Conservation (phyloP, 2,888 invertebrate species). For the Andricus quercusramuli region DNA sequence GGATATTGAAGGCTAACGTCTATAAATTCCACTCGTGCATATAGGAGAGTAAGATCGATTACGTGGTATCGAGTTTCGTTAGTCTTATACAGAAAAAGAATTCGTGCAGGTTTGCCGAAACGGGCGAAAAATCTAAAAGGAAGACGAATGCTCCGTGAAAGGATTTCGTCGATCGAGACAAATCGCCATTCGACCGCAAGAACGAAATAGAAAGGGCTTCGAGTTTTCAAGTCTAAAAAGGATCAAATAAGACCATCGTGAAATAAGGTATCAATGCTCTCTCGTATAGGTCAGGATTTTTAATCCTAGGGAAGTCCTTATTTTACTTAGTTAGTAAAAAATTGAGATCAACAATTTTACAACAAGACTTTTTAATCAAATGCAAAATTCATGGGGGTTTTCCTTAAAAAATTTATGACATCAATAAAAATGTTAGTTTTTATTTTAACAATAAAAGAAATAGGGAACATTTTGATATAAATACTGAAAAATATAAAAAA, state of each 20-base stretch:
- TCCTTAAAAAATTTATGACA: no score
- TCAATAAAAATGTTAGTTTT: no score
- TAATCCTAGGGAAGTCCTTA: background rate
- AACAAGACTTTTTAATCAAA: no score
- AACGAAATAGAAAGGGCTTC: slow-evolving; percentile 6
- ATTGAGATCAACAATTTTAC: no score
- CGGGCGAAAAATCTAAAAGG: slow-evolving; percentile 6
- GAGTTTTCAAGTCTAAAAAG: slow-evolving; percentile 22
- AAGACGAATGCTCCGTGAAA: slow-evolving; percentile 1
- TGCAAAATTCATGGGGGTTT: no score
- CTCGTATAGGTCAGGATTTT: no score
- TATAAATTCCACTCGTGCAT: slow-evolving; percentile 24
- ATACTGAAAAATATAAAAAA: no score
- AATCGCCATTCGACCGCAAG: slow-evolving; percentile 37
- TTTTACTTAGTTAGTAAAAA: no score
- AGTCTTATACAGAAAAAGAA: slow-evolving; percentile 37
- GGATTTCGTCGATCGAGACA: slow-evolving; percentile 38
- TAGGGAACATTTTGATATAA: no score
- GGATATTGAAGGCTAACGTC: slow-evolving; percentile 16
- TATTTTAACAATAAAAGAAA: no score
- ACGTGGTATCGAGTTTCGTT: slow-evolving; percentile 39
- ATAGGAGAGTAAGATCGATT: slow-evolving; percentile 36
- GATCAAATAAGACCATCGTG: slow-evolving; percentile 13
- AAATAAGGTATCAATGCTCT: background rate
- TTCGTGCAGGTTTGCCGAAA: slow-evolving; percentile 17